Conservation (phyloP, 2,797 vertebrate species). For the Mormyrops boulengeri region DNA sequence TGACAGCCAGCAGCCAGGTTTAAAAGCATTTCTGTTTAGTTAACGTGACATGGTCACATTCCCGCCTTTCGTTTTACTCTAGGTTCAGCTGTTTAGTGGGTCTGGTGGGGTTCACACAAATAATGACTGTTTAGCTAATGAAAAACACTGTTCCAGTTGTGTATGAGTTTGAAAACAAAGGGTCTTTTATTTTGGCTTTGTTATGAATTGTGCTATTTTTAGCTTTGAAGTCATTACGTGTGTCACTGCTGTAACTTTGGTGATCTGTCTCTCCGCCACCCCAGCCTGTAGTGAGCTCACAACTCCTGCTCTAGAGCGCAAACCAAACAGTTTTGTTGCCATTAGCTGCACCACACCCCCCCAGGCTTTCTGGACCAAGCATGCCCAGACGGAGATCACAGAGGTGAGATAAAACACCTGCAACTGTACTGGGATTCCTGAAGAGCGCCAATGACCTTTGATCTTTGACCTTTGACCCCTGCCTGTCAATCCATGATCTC, state of each 20-base stretch:
- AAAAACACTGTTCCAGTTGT: not conserved
- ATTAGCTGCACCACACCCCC: constrained; percentile 98
- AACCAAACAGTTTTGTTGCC: constrained; percentile 94
- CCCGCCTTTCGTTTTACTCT: not conserved
- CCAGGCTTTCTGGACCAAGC: constrained; percentile 98
- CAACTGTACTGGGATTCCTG: not conserved
- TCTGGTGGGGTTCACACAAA: not conserved
- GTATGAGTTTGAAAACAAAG: not conserved
- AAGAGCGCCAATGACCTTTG: not conserved
- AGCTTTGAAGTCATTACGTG: not conserved
- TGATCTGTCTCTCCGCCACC: constrained; percentile 7
- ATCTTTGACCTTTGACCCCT: not conserved
- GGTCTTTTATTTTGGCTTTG: not conserved
- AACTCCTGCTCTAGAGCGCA: constrained; percentile 86
- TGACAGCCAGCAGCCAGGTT: not conserved
- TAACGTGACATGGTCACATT: not conserved
- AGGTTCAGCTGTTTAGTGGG: not conserved
- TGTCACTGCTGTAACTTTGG: not conserved
- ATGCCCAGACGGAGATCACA: constrained; percentile 96
- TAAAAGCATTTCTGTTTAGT: constrained; percentile 9
- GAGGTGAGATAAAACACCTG: constrained; percentile 63
- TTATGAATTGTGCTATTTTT: constrained; percentile 2
- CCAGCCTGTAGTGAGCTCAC: constrained; percentile 92
- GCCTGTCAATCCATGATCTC: constrained; percentile 1
- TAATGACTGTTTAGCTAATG: not conserved